Evolutionary conservation across 2,888 invertebrate species (phyloP).

Genomic region (Spodoptera picta): DNA sequence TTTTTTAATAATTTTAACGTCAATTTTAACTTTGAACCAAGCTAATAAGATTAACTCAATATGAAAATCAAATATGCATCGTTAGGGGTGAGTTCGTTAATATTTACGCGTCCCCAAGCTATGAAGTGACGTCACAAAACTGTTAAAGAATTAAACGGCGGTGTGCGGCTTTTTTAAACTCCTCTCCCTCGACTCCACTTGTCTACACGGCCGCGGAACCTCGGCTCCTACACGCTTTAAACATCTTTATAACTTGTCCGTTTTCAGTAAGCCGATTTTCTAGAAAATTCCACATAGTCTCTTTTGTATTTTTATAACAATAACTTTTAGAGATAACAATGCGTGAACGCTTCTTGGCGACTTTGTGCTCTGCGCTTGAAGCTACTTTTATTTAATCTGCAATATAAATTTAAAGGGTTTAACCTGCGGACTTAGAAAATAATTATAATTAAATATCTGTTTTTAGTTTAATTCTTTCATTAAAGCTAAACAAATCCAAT

Average conservation of each 20-base stretch:
- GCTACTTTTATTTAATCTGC: no score
- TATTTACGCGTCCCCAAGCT: conserved; percentile 9
- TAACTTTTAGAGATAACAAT: conserved; percentile 3
- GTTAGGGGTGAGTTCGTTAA: conserved; percentile 4
- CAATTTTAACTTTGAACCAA: background rate
- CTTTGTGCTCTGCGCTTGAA: no score
- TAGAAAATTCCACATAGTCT: conserved; percentile 8
- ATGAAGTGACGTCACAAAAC: conserved; percentile 15
- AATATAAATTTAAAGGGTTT: no score
- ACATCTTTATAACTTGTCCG: conserved; percentile 43
- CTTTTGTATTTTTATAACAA: conserved; percentile 1
- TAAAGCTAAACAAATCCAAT: no score
- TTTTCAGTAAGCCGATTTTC: conserved; percentile 35
- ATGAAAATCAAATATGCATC: conserved; percentile 3
- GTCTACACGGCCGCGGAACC: conserved; percentile 39
- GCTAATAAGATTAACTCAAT: background rate
- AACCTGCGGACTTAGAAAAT: no score
- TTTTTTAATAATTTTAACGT: background rate
- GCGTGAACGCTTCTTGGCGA: background rate
- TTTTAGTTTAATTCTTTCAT: no score
- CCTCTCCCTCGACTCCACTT: conserved; percentile 41
- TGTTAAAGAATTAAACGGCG: conserved; percentile 43
- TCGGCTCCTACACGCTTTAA: conserved; percentile 34
- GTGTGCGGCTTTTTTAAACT: conserved; percentile 26
- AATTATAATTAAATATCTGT: no score